phyloP scores from a whole-genome alignment of 1,140 invertebrate species.

The Drosophila bocqueti region DNA sequence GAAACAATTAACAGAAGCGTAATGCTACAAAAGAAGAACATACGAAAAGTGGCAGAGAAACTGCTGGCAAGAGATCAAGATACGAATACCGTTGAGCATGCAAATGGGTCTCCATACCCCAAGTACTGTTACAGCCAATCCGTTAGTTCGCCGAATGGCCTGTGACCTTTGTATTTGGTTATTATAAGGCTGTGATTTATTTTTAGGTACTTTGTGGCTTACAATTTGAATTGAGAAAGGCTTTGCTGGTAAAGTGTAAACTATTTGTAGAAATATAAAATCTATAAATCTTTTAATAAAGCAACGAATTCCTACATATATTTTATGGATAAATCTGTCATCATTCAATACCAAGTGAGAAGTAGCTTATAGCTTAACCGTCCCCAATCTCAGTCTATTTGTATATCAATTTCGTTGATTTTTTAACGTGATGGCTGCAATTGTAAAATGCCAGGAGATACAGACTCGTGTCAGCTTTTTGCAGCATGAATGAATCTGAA shows the following conservation, averaged over 20 bases:
- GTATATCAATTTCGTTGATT: constrained; percentile 40
- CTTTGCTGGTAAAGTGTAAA: not conserved
- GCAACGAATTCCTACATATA: not conserved
- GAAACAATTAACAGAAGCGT: constrained; percentile 44
- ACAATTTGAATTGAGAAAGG: not conserved
- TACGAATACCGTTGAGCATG: constrained; percentile 27
- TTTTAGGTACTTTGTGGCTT: not conserved
- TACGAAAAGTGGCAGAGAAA: constrained; percentile 15
- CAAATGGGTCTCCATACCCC: constrained; percentile 20
- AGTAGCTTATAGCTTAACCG: constrained; percentile 30
- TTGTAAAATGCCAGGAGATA: constrained; percentile 51
- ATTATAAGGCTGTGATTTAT: not conserved
- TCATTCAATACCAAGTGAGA: constrained; percentile 8
- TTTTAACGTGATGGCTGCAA: constrained; percentile 54
- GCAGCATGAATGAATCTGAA: constrained; percentile 74
- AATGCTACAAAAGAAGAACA: constrained; percentile 14
- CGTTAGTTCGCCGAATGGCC: constrained; percentile 1
- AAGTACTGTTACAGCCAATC: constrained; percentile 14
- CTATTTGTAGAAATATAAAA: too few relatives aligned
- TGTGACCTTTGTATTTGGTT: constrained; percentile 9
- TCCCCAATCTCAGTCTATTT: constrained; percentile 49
- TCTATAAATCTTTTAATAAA: not conserved
- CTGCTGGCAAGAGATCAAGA: constrained; percentile 24
- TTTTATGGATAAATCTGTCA: not conserved
- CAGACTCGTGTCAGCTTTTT: constrained; percentile 56